These are phyloP conservation scores for Phenganax marumi DNA, from an alignment of 92 coral and sea anemone genomes.

Conservation along the genomic window DNA sequence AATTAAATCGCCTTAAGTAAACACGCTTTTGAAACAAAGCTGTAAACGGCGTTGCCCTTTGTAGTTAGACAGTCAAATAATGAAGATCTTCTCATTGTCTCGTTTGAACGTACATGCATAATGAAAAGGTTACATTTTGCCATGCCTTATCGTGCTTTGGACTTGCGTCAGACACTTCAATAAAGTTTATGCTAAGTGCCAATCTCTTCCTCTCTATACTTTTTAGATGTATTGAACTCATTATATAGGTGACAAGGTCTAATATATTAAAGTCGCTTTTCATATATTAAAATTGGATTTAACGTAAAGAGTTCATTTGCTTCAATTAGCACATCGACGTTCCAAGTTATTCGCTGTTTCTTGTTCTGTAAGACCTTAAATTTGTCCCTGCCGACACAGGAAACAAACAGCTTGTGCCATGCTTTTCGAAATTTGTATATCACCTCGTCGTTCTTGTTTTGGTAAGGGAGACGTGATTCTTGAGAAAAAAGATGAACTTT, in stretches of 20 bases:
- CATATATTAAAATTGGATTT: neutral
- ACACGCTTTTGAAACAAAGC: conserved; percentile 20
- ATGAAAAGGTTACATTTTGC: too few species aligned
- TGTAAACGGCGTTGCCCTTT: neutral
- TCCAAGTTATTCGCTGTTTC: too few species aligned
- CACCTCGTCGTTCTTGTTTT: too few species aligned
- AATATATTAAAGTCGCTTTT: neutral
- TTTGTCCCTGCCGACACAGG: too few species aligned
- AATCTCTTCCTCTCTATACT: neutral
- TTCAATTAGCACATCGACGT: conserved; percentile 10
- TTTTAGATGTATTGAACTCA: neutral
- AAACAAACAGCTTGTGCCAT: too few species aligned
- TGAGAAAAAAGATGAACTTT: too few species aligned
- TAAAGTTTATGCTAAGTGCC: neutral
- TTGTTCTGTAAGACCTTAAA: too few species aligned
- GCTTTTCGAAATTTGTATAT: too few species aligned
- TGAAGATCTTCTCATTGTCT: neutral
- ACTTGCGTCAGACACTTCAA: neutral
- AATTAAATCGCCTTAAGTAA: conserved; percentile 7
- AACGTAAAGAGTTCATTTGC: conserved; percentile 11
- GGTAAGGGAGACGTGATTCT: too few species aligned
- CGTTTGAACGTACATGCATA: too few species aligned
- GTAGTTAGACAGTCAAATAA: neutral
- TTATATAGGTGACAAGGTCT: neutral
- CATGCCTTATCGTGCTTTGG: neutral